phyloP scores from a whole-genome alignment of 2,797 vertebrate genomes.

The Dicrostonyx torquatus region DNA sequence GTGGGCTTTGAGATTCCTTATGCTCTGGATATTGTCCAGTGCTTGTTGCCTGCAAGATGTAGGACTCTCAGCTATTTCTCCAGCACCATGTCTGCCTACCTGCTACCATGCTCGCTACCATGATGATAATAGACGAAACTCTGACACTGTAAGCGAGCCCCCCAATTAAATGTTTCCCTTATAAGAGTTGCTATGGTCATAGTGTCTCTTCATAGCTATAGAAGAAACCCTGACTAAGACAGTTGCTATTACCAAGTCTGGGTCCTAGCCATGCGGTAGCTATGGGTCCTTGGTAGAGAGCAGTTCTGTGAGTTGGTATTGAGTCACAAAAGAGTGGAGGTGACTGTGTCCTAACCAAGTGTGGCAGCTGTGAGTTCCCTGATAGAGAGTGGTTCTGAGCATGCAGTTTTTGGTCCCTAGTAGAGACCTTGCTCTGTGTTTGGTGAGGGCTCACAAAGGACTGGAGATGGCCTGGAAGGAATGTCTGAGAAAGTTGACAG shows the following conservation, averaged over 20 bases:
- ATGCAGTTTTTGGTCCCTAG: neutral
- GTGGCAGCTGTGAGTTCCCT: neutral
- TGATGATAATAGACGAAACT: too few relatives aligned
- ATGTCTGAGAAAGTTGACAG: neutral
- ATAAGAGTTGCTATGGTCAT: too few relatives aligned
- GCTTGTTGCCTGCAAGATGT: too few relatives aligned
- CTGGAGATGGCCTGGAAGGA: neutral
- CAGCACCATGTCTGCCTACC: too few relatives aligned
- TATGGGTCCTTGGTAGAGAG: neutral
- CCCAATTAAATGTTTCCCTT: too few relatives aligned
- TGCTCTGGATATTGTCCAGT: too few relatives aligned
- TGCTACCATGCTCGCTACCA: too few relatives aligned
- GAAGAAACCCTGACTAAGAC: too few relatives aligned
- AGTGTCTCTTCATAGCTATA: too few relatives aligned
- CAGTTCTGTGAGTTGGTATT: neutral
- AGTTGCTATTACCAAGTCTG: neutral
- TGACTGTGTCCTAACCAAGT: neutral
- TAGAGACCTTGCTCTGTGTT: neutral
- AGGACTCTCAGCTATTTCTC: too few relatives aligned
- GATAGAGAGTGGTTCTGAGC: neutral
- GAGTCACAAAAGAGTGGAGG: neutral
- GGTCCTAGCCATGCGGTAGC: neutral
- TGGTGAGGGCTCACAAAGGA: neutral
- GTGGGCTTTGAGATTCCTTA: too few relatives aligned
- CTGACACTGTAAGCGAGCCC: too few relatives aligned